phyloP scores from a whole-genome alignment of 2,113 vertebrate genomes.

The Acinonyx jubatus region DNA sequence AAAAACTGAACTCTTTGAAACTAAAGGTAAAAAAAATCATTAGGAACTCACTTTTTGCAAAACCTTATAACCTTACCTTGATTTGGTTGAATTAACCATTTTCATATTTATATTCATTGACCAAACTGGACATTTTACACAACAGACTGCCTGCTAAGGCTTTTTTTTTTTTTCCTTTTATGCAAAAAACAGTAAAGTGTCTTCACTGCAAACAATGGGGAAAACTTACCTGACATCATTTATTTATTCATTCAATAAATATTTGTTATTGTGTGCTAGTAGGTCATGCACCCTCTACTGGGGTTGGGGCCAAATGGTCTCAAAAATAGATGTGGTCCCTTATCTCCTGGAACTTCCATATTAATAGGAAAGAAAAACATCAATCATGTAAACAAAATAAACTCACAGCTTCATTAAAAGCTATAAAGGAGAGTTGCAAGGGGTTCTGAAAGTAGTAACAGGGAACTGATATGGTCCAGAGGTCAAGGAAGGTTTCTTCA shows the following conservation, averaged over 20 bases:
- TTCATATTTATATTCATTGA: neutral
- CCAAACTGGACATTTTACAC: neutral
- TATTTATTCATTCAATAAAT: neutral
- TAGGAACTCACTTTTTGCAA: neutral
- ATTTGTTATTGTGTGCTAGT: neutral
- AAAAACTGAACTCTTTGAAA: constrained; percentile 97
- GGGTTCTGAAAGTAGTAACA: neutral
- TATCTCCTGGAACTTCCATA: neutral
- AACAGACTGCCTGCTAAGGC: neutral
- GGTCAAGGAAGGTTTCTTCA: neutral
- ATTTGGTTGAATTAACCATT: neutral
- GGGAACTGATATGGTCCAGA: neutral
- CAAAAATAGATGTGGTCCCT: neutral
- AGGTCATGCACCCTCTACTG: neutral
- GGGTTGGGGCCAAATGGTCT: neutral
- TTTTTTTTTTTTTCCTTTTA: neutral
- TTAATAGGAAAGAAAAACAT: constrained; percentile 17
- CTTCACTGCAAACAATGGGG: neutral
- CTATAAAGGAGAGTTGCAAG: neutral
- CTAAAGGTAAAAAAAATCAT: constrained; percentile 88
- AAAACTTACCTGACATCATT: neutral
- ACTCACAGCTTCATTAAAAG: neutral
- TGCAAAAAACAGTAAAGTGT: neutral
- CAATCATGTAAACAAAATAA: neutral
- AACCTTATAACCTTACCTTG: neutral